Percentiles rank a stretch among this genome's conserved stretches.
phyloP scores from a whole-genome alignment of 1,140 invertebrate species.

The Platyscapa corneri region DNA sequence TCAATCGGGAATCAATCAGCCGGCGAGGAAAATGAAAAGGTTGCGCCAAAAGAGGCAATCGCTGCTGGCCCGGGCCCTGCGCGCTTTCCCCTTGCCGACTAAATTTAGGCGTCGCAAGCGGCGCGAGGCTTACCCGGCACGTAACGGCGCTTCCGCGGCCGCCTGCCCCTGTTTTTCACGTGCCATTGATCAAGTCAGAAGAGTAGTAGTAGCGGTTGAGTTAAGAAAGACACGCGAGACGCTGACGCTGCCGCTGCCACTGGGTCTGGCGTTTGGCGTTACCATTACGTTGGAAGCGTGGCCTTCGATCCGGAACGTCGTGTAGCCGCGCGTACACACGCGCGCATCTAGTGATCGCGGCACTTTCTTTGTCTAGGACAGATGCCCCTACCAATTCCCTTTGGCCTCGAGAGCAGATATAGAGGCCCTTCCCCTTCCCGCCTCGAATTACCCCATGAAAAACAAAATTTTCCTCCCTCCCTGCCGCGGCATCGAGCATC shows the following conservation, averaged over 20 bases:
- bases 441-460: conserved; percentile 37
- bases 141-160: conserved; percentile 1
- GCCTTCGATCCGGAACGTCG: conserved; percentile 36
- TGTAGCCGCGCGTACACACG: background rate
- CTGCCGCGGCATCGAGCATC: background rate
- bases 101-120: background rate
- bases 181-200: conserved; percentile 20
- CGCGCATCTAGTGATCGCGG: conserved; percentile 22
- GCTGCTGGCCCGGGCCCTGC: background rate
- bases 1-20: background rate
- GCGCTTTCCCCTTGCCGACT: background rate
- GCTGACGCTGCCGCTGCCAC: too few species aligned
- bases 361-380: conserved; percentile 50
- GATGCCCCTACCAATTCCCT: conserved; percentile 32
- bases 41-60: background rate
- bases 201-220: background rate
- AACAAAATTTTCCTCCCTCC: background rate
- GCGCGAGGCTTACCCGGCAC: background rate
- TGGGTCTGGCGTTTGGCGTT: too few species aligned
- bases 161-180: background rate
- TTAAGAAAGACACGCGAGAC: background rate
- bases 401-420: conserved; percentile 13
- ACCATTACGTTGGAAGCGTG: conserved; percentile 2
- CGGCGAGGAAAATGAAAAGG: background rate
- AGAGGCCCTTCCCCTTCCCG: background rate